Base-by-base conservation (phyloP, 92 coral and sea anemone genomes). In the Nematostella vectensis region DNA sequence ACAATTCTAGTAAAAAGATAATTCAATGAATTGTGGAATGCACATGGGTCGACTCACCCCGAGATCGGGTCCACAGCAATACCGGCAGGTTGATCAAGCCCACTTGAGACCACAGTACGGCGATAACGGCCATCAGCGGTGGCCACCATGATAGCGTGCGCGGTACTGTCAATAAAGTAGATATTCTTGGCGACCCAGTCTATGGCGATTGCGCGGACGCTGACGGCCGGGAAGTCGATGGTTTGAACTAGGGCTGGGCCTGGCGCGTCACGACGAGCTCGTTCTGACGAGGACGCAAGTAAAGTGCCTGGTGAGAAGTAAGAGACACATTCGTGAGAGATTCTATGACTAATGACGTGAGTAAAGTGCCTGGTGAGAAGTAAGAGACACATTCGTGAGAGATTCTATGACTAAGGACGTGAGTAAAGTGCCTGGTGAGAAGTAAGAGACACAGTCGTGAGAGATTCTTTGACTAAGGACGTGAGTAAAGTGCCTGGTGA, bases 121-220 rank as follows among this genome's bases (percentile, higher is more conserved):
- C 84, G 88, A 58, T 87, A 91, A 40, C 67, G 77, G 30, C 98
- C 98, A 58, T 91, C 98, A 37, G 48, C 39, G 16, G 72, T 63
- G 28, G 95, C 91, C 54, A 86, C 87, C 43, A 81, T 87, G 26
- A 91, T 86, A 37, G 71, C 68, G 44, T 69, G 62, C 40, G 58
- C 65, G 11, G 54, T 48, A 16, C 84, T 50, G 52, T 86, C 93
- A 3, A 94, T 82, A 82, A 85, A 86, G 67, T 81, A 91, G 36
- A 91, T 85, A 30, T 91, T 91, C 58, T 68, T 74, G 39, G 80
- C 88, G 36, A 86, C 54, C 98, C 98, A 91, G 55, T 91, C 98
- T 9, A 91, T 68, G 11, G 98, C 95, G 3, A 91, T 50, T 13
- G 89, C 98, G 15, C 80, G 76, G 0, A 96, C 83, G 13, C 63